phyloP scores from a whole-genome alignment of 2,113 vertebrate species.

The Euleptes europaea region DNA sequence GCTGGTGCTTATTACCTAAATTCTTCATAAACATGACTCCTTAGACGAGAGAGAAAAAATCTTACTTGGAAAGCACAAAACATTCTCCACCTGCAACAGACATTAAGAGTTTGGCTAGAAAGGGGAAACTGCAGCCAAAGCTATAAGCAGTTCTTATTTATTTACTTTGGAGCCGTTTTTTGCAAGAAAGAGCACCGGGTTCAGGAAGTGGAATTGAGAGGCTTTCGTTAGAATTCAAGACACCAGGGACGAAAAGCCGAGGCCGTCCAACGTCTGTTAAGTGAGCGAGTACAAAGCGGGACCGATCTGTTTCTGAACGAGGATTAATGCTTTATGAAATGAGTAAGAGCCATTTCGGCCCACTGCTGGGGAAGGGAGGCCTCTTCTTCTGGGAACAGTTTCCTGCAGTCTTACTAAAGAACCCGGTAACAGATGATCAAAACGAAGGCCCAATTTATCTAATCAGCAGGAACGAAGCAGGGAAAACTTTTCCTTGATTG shows the following conservation, averaged over 20 bases:
- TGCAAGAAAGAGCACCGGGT: neutral
- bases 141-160: neutral
- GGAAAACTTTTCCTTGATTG: no score
- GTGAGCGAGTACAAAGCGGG: rapidly evolving
- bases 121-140: neutral
- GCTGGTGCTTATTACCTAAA: neutral
- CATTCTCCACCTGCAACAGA: neutral
- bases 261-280: neutral
- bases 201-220: neutral
- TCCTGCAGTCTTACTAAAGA: neutral
- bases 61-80: neutral
- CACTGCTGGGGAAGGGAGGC: neutral
- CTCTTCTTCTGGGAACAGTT: neutral
- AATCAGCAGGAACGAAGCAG: neutral
- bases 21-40: neutral
- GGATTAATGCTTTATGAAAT: neutral
- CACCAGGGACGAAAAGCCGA: neutral
- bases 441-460: neutral
- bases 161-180: neutral
- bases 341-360: neutral
- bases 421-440: no score
- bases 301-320: neutral
- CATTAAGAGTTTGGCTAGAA: neutral
- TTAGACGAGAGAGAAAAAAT: neutral
- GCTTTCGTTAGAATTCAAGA: neutral